Base-by-base conservation (phyloP, 1,140 invertebrate species). In the Fopius arisanus region DNA sequence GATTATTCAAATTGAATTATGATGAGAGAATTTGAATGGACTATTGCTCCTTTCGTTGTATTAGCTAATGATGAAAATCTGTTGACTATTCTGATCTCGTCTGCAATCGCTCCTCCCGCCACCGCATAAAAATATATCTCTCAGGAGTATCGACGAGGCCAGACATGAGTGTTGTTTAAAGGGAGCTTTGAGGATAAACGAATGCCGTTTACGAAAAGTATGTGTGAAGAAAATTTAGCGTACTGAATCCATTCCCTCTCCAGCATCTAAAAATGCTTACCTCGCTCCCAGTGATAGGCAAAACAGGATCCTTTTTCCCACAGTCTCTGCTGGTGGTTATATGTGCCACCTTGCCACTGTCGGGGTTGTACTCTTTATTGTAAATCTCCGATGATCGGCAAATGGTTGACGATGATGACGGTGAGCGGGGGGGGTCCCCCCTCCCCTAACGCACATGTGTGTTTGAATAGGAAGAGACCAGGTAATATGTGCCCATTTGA, bases 391-490 rank as follows among this genome's bases (percentile, higher is more conserved):
- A 84, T 84, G 80, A 85, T 84, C 79, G 72, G 75, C 40, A 69
- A 40, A 74, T 73, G 54, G 74, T 67, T 54, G 40, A 67, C 29
- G 51, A 31, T 12, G 73, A 66, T 73, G 41, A 40, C 37, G 62
- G 67, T 21, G 66, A 75, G 73, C 67, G 75, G 43, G 74, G 75
- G 76, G 75, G 72, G 72, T 7, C 2, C 7, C 7, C 9, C 33
- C 33, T 10, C 9, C 33, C 33, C 33, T 12, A 31, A 37, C 33
- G 12, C 77, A 75, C 37, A 75, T 59, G 65, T 70, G 40, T 81
- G 80, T 84, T 84, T 84, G 81, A 85, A 85, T 84, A 84, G 82
- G 83, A 85, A 84, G 84, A 83, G 81, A 78, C 71, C 82, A 84
- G 83, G 83, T 84, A 84, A 84, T 83, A 77, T 82, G 73, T 78